Evolutionary conservation across 2,113 vertebrate species (phyloP).

Genomic region (Oncorhynchus keta): DNA sequence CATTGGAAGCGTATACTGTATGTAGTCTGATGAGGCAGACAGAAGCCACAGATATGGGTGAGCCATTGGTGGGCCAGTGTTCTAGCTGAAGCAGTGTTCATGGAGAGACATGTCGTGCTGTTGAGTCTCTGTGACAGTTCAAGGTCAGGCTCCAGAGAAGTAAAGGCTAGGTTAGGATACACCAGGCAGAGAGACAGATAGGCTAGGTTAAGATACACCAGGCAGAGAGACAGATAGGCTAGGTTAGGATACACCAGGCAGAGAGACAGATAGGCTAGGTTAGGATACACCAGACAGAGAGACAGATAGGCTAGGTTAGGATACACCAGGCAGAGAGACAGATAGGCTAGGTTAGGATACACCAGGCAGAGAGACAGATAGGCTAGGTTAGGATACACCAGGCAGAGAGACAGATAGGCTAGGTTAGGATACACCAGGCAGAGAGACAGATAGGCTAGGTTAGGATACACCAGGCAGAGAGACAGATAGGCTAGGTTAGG

Average conservation of each 20-base stretch:
- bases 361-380: slow-evolving; percentile 5
- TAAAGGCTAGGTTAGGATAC: background rate
- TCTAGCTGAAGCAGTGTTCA: background rate
- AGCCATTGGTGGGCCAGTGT: background rate
- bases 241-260: slow-evolving; percentile 1
- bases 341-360: background rate
- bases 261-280: background rate
- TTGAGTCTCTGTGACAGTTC: slow-evolving; percentile 6
- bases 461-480: slow-evolving; percentile 4
- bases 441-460: slow-evolving; percentile 7
- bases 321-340: no score
- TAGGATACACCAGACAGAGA: no score
- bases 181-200: no score
- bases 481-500: background rate
- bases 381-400: no score
- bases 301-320: no score
- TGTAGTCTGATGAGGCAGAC: no score
- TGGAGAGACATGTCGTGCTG: background rate
- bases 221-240: slow-evolving; percentile 17
- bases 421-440: no score
- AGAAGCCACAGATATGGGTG: background rate
- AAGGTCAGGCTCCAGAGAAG: slow-evolving; percentile 6
- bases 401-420: no score
- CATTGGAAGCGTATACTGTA: no score
- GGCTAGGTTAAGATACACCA: no score